Conservation (phyloP, 2,113 vertebrate genomes). For the Thamnaconus septentrionalis region DNA sequence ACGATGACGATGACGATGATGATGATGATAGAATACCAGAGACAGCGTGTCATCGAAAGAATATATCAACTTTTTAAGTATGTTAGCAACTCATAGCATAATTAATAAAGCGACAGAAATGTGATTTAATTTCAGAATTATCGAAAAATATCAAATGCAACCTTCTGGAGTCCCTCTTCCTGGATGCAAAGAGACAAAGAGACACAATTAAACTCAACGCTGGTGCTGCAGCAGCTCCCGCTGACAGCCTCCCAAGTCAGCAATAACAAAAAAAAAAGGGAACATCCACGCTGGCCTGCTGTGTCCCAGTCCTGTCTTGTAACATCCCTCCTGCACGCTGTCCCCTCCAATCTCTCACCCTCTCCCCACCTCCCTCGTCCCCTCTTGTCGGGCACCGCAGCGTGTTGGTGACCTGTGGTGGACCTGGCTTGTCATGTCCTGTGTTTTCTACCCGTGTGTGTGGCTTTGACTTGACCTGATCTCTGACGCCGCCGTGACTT, state of each 20-base stretch:
- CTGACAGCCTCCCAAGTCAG: slow-evolving; percentile 18
- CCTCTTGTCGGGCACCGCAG: too few species aligned
- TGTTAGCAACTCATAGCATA: too few species aligned
- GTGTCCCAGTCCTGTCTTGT: slow-evolving; percentile 26
- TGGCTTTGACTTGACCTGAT: slow-evolving; percentile 5
- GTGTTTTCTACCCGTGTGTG: neutral
- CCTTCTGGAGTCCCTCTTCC: slow-evolving; percentile 23
- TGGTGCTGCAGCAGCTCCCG: neutral
- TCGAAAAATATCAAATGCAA: neutral
- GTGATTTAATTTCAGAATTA: neutral
- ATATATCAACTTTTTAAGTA: neutral
- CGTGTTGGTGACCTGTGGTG: too few species aligned
- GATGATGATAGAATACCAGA: neutral
- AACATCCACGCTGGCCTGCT: slow-evolving; percentile 5
- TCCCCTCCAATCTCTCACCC: too few species aligned
- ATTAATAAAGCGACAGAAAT: too few species aligned
- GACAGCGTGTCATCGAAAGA: neutral
- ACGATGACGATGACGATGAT: too few species aligned
- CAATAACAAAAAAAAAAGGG: neutral
- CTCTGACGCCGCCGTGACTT: neutral
- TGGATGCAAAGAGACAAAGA: slow-evolving; percentile 13
- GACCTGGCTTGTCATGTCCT: neutral
- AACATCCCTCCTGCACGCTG: slow-evolving; percentile 3
- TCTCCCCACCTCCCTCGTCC: too few species aligned
- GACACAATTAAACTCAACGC: slow-evolving; percentile 12